phyloP scores from a whole-genome alignment of 2,888 invertebrate species.

The Lasioglossum leucozonium region DNA sequence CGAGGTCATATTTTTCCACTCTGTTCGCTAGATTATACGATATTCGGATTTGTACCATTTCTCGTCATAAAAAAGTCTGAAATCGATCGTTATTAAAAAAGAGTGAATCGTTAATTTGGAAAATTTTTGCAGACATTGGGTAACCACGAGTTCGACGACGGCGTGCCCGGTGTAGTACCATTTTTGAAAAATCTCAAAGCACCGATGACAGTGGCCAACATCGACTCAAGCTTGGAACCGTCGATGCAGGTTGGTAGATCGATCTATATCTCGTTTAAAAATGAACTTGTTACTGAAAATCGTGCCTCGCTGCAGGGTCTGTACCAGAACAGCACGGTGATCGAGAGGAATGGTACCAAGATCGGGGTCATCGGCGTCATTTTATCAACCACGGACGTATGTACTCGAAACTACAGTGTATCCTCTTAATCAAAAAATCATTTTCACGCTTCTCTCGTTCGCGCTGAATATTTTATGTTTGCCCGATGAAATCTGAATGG shows the following conservation, averaged over 20 bases:
- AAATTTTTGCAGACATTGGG: conserved; percentile 94
- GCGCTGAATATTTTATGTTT: neutral
- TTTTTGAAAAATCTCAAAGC: conserved; percentile 88
- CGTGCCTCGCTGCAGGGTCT: conserved; percentile 84
- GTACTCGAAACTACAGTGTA: conserved; percentile 60
- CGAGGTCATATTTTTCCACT: neutral
- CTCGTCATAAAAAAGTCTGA: too few species aligned
- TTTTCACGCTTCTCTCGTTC: neutral
- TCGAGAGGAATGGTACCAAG: conserved; percentile 87
- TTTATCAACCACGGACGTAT: conserved; percentile 88
- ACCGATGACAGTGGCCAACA: conserved; percentile 91
- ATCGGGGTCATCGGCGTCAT: conserved; percentile 94
- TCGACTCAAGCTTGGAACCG: conserved; percentile 90
- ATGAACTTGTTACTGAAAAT: neutral
- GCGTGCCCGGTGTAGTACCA: conserved; percentile 89
- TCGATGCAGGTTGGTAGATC: conserved; percentile 81
- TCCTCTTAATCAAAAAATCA: neutral
- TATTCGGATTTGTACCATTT: too few species aligned
- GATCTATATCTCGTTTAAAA: neutral
- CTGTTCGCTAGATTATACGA: too few species aligned
- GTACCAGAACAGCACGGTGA: conserved; percentile 88
- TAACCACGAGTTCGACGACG: conserved; percentile 95
- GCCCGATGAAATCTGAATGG: neutral
- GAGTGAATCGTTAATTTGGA: too few species aligned
- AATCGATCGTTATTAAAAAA: too few species aligned